phyloP scores from a whole-genome alignment of 2,888 invertebrate species.

The Cantharis lateralis region DNA sequence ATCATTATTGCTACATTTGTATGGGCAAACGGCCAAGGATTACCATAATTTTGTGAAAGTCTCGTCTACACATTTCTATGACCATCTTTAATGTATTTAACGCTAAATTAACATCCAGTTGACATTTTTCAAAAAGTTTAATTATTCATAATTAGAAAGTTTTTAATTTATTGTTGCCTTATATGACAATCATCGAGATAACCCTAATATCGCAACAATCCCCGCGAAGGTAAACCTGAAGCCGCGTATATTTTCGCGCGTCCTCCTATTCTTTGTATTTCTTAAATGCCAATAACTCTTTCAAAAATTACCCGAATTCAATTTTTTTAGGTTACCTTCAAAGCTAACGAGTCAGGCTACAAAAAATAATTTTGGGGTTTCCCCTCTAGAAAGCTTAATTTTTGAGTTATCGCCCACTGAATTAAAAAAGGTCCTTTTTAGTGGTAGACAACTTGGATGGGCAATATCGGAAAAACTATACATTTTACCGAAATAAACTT shows the following conservation, averaged over 20 bases:
- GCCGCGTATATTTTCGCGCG: too few relatives aligned
- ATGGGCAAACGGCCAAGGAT: conserved; percentile 27
- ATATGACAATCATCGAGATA: too few relatives aligned
- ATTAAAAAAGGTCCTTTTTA: neutral
- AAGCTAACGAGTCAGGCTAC: neutral
- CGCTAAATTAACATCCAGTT: neutral
- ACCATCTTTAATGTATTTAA: neutral
- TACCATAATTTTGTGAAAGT: neutral
- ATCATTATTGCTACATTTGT: conserved; percentile 23
- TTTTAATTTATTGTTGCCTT: neutral
- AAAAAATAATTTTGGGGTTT: neutral
- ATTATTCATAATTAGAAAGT: neutral
- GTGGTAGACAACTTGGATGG: neutral
- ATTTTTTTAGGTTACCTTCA: neutral
- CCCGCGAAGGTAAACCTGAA: too few relatives aligned
- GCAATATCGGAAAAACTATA: neutral
- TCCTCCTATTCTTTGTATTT: neutral
- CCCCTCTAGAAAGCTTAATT: neutral
- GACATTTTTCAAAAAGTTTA: neutral
- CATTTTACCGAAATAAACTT: neutral
- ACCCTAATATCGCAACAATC: too few relatives aligned
- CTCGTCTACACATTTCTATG: neutral
- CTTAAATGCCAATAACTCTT: neutral
- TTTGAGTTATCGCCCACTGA: neutral
- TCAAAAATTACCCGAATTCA: neutral